phyloP scores from a whole-genome alignment of 2,113 vertebrate species.

The Muscicapa adusta region DNA sequence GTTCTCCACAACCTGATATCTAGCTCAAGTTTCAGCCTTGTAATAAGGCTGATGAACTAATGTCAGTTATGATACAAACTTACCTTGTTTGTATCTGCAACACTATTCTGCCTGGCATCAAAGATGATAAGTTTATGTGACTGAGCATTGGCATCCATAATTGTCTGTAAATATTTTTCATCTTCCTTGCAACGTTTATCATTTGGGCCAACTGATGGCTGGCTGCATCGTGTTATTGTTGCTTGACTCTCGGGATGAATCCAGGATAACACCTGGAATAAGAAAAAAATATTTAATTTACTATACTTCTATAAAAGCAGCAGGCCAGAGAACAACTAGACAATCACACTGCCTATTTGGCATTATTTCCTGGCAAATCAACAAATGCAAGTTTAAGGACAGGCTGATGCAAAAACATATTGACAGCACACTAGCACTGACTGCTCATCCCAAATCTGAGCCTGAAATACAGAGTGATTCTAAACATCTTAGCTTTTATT shows the following conservation, averaged over 20 bases:
- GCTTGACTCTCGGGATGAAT: conserved; percentile 97
- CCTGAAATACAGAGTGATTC: not conserved
- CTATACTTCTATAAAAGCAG: not conserved
- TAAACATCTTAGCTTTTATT: not conserved
- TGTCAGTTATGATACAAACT: not conserved
- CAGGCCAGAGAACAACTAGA: not conserved
- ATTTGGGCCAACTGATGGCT: conserved; percentile 87
- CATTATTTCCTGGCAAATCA: not conserved
- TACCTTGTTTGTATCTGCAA: conserved; percentile 92
- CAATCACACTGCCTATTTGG: not conserved
- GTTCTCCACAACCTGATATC: not conserved
- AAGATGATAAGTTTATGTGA: conserved; percentile 95
- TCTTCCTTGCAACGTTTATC: conserved; percentile 95
- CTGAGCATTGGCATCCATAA: conserved; percentile 97
- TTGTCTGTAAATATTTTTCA: conserved; percentile 90
- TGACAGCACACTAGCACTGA: not conserved
- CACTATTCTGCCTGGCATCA: conserved; percentile 88
- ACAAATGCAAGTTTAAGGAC: not conserved
- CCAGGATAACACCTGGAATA: conserved; percentile 88
- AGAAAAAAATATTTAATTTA: not conserved
- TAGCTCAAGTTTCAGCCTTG: not conserved
- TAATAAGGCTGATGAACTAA: not conserved
- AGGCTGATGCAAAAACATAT: not conserved
- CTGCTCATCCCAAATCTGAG: not conserved
- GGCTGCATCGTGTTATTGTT: conserved; percentile 89